Evolutionary conservation across 2,888 invertebrate genomes (phyloP), one percentile per base, ranked within the genome.

Genomic region (Morpho helenor): DNA sequence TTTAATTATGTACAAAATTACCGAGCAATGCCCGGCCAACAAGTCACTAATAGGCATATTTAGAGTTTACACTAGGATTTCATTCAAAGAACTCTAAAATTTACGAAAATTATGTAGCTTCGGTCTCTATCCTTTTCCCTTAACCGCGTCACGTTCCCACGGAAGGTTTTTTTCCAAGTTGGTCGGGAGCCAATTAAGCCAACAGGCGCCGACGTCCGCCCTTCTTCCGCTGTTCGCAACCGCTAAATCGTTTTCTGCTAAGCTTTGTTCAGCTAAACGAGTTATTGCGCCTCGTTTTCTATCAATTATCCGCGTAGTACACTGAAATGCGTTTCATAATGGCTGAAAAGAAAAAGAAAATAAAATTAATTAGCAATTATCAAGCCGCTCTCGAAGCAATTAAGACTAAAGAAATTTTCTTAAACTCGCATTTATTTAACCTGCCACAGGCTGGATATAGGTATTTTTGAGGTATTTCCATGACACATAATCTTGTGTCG

Each of bases 101-200:
- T n/a, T 41, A 23, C 56, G 53, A 71, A 74, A 73, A 74, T 72
- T 66, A 71, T 72, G 68, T 72, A 73, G 70, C 71, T 74, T 73
- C 65, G 59, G 31, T 31, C 62, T 68, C 69, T 68, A 70, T 74
- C 61, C 68, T 71, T 72, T 72, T 67, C 74, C 75, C 68, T 75
- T 73, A 79, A 73, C 77, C 77, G 68, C 76, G 73, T 78, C 79
- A 80, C 79, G 81, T 78, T 65, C 68, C 68, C 66, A 64, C 60
- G 61, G 54, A 66, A 64, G 67, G 74, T 75, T 79, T 76, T 82
- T 80, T 75, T 68, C 73, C 65, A 75, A 83, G 77, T 86, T 85
- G 82, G 84, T 83, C 76, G 73, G 71, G 63, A 69, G 80, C 85
- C 85, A 87, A 87, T 86, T 86, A 86, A 82, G 77, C 74, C 72